These are phyloP conservation scores for Poeciliopsis turrubarensis DNA, from an alignment of 2,113 vertebrate species.

Conservation along the genomic window DNA sequence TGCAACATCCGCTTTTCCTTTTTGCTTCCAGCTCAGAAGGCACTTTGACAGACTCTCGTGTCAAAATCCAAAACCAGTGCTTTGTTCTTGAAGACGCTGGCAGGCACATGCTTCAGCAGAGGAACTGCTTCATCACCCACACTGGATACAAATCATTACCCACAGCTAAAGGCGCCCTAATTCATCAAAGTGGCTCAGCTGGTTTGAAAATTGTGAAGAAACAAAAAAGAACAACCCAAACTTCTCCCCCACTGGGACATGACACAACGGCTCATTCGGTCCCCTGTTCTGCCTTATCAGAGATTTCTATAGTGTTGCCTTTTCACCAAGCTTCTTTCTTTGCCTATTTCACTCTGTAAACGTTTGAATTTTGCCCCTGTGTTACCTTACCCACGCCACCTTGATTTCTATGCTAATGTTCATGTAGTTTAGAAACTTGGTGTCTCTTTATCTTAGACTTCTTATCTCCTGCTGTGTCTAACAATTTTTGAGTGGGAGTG, in stretches of 20 bases:
- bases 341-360: not conserved
- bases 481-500: not conserved
- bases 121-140: conserved; percentile 40
- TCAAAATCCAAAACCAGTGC: conserved; percentile 17
- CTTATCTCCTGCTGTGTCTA: not conserved
- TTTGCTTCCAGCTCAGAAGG: conserved; percentile 20
- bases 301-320: conserved; percentile 9
- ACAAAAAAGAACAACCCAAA: conserved; percentile 7
- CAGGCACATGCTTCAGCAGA: conserved; percentile 16
- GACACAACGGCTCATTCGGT: conserved; percentile 29
- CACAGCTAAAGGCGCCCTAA: conserved; percentile 36
- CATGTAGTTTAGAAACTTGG: not conserved
- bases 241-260: conserved; percentile 28
- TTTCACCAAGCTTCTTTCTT: conserved; percentile 1
- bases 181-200: conserved; percentile 47
- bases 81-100: conserved; percentile 25
- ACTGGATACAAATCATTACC: conserved; percentile 56
- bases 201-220: conserved; percentile 27
- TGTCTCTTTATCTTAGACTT: not conserved
- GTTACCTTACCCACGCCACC: not conserved
- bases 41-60: conserved; percentile 10
- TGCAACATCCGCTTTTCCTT: conserved; percentile 18
- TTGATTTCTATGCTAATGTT: not conserved
- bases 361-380: not conserved
- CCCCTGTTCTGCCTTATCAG: conserved; percentile 34